Evolutionary conservation across 2,113 vertebrate species (phyloP).

Genomic region (Pionites leucogaster): DNA sequence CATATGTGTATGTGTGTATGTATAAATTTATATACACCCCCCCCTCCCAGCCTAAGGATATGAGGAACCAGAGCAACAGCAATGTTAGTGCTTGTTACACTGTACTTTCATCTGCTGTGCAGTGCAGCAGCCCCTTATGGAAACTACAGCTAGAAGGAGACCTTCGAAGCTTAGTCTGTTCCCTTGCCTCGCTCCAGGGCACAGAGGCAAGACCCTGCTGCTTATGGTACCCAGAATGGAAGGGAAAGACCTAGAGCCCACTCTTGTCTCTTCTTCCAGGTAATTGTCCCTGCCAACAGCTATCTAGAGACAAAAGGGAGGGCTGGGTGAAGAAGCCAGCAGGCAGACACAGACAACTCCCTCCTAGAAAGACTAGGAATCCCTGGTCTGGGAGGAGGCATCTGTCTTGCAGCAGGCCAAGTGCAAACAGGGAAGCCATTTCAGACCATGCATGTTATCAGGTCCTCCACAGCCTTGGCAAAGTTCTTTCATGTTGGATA

Average conservation of each 20-base stretch:
- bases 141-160: background rate
- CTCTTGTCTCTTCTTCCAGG: background rate
- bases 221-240: accelerated
- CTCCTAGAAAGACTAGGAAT: background rate
- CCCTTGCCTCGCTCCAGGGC: background rate
- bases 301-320: background rate
- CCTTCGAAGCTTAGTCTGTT: background rate
- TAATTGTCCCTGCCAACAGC: background rate
- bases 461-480: background rate
- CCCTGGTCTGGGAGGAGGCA: background rate
- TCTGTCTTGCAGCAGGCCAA: background rate
- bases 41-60: no score
- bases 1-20: accelerated
- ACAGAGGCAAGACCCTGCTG: background rate
- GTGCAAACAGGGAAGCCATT: background rate
- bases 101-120: accelerated
- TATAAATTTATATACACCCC: background rate
- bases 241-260: background rate
- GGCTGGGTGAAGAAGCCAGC: background rate
- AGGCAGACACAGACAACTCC: background rate
- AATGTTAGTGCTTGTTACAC: no score
- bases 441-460: background rate
- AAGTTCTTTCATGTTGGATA: background rate
- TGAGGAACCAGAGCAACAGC: background rate
- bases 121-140: background rate